A percentile compares a stretch with the other conserved stretches of the same genome.
Evolutionary conservation across 1,140 invertebrate genomes (phyloP).

Genomic region (Drosophila sturtevanti): DNA sequence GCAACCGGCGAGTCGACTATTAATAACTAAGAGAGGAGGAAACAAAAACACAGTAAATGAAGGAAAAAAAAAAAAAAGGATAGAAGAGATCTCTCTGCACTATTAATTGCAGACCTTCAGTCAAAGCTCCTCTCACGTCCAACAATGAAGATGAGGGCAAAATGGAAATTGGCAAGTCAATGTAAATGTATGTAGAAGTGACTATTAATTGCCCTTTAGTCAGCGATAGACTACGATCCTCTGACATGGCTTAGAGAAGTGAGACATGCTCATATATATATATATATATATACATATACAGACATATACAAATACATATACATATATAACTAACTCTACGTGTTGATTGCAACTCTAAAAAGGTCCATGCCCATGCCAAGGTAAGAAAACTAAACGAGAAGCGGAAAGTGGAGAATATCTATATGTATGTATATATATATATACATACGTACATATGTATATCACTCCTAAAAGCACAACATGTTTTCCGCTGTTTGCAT

Average conservation of each 20-base stretch:
- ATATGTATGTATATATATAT: not conserved
- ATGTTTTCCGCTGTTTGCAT: conserved; percentile 77
- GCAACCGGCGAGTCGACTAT: conserved; percentile 40
- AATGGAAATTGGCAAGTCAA: not conserved
- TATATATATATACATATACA: conserved; percentile 3
- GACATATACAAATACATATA: too few relatives aligned
- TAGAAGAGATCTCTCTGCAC: not conserved
- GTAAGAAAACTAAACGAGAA: not conserved
- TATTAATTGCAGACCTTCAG: conserved; percentile 49
- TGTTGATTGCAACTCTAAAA: not conserved
- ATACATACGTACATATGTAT: not conserved
- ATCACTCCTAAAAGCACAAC: not conserved
- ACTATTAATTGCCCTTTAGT: conserved; percentile 71
- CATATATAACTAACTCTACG: too few relatives aligned
- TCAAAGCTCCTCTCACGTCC: conserved; percentile 28
- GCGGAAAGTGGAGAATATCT: not conserved
- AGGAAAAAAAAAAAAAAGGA: not conserved
- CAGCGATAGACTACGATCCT: conserved; percentile 51
- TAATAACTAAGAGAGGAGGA: conserved; percentile 57
- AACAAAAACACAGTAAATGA: too few relatives aligned
- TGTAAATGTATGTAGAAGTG: conserved; percentile 3
- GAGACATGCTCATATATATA: not conserved
- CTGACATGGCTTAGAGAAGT: conserved; percentile 2
- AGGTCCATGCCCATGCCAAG: not conserved
- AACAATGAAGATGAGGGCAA: conserved; percentile 1